Conservation (phyloP, 35 echinoderm and acorn worm species). For the Antedon bifida region DNA sequence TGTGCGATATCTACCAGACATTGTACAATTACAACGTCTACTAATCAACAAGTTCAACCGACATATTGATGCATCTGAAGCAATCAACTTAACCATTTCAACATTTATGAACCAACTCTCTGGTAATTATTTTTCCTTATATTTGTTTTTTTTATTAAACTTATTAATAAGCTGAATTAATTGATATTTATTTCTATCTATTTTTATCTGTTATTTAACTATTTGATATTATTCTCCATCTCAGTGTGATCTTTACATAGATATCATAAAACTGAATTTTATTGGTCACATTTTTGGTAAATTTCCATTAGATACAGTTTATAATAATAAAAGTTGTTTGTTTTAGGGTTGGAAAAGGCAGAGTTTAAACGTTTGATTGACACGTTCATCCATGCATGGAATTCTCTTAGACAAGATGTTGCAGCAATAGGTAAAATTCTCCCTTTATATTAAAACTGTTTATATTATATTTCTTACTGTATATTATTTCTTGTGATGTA, state of each 20-base stretch:
- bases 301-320: no score
- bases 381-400: background rate
- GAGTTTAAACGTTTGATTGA: background rate
- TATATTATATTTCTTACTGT: no score
- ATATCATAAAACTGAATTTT: no score
- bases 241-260: no score
- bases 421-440: background rate
- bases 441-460: background rate
- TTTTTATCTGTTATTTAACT: no score
- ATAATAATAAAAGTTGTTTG: no score
- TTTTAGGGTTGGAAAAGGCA: background rate
- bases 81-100: constrained; percentile 5
- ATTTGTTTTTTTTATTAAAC: background rate
- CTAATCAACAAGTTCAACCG: constrained; percentile 17
- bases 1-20: constrained; percentile 13
- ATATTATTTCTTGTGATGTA: no score
- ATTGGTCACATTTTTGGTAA: no score
- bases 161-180: no score
- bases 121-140: background rate
- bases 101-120: constrained; percentile 6
- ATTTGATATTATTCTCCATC: no score
- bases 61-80: constrained; percentile 21
- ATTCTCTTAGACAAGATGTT: background rate
- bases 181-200: no score
- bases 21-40: constrained; percentile 16